Conservation (phyloP, 2,888 invertebrate species). For the Fissipunctia ypsillon region DNA sequence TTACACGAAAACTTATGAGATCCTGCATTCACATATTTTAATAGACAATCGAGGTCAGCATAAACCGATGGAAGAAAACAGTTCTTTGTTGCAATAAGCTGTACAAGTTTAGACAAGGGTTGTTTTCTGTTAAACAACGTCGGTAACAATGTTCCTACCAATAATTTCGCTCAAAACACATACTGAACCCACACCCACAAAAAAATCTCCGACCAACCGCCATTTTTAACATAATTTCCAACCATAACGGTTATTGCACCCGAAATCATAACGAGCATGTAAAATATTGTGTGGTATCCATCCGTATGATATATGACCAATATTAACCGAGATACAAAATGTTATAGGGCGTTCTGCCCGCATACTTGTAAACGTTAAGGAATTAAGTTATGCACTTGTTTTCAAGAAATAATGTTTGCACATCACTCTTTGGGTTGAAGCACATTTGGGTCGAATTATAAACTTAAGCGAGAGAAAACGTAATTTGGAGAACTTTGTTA, state of each 20-base stretch:
- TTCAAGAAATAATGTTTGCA: constrained; percentile 52
- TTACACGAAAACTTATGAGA: too few relatives aligned
- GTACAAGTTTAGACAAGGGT: too few relatives aligned
- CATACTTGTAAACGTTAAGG: constrained; percentile 53
- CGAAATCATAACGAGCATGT: constrained; percentile 76
- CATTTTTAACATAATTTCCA: constrained; percentile 67
- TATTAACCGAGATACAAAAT: constrained; percentile 67
- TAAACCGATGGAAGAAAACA: too few relatives aligned
- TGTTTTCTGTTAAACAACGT: too few relatives aligned
- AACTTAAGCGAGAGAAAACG: constrained; percentile 17
- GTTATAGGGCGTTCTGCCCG: constrained; percentile 43
- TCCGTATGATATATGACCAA: constrained; percentile 72
- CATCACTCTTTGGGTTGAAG: constrained; percentile 49
- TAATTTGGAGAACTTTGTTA: background rate
- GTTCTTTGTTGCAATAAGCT: too few relatives aligned
- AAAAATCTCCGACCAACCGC: background rate
- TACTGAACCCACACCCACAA: constrained; percentile 45
- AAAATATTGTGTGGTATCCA: constrained; percentile 72
- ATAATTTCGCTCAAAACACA: background rate
- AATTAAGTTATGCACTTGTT: constrained; percentile 55
- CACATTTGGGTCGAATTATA: constrained; percentile 36
- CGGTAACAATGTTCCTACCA: too few relatives aligned
- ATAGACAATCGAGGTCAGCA: too few relatives aligned
- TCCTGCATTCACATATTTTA: too few relatives aligned
- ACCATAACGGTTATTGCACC: constrained; percentile 74